These are phyloP conservation scores for Ypsolopha sequella DNA, from an alignment of 2,888 invertebrate species.

Conservation along the genomic window DNA sequence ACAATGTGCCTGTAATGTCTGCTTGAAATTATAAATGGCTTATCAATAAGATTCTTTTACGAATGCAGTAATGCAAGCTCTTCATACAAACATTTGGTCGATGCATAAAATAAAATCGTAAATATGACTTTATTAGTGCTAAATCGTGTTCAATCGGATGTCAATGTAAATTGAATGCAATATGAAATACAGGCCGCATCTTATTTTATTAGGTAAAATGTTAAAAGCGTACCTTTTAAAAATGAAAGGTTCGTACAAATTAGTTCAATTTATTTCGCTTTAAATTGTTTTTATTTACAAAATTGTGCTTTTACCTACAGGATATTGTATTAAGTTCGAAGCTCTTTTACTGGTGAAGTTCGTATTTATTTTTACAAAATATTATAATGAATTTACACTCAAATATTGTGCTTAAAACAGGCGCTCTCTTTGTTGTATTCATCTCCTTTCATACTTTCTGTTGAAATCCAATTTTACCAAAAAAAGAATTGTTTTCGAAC, in stretches of 20 bases:
- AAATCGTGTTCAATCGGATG: slow-evolving; percentile 19
- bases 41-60: slow-evolving; percentile 15
- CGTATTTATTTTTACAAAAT: too few relatives aligned
- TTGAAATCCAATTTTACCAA: not conserved
- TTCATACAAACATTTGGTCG: slow-evolving; percentile 23
- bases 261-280: too few relatives aligned
- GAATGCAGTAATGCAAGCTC: slow-evolving; percentile 6
- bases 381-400: too few relatives aligned
- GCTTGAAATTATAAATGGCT: not conserved
- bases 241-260: too few relatives aligned
- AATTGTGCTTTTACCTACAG: too few relatives aligned
- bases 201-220: not conserved
- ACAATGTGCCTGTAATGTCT: not conserved
- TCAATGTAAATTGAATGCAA: not conserved
- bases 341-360: too few relatives aligned
- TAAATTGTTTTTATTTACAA: too few relatives aligned
- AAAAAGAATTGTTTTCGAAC: slow-evolving; percentile 10
- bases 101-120: slow-evolving; percentile 26
- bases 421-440: too few relatives aligned
- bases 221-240: too few relatives aligned
- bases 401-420: too few relatives aligned
- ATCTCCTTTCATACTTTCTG: too few relatives aligned
- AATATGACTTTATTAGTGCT: slow-evolving; percentile 33
- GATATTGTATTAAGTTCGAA: too few relatives aligned
- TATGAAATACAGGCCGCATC: not conserved